Percentiles rank a stretch among this genome's conserved stretches.
Evolutionary conservation across 1,140 invertebrate species (phyloP).

Genomic region (Drosophila suzukii): DNA sequence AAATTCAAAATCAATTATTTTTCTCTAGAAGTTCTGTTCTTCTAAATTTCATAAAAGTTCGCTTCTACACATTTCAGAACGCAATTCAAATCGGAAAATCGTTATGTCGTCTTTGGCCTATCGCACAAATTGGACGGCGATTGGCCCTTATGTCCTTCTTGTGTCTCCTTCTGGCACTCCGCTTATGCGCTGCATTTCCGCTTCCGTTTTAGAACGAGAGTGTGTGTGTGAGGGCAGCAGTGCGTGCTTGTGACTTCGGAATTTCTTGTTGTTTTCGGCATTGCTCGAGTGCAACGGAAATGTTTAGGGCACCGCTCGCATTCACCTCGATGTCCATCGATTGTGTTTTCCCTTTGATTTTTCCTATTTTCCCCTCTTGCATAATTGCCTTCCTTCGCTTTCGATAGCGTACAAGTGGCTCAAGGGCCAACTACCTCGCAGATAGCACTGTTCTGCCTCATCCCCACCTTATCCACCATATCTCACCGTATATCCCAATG

Average conservation of each 20-base stretch:
- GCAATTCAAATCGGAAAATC: conserved; percentile 56
- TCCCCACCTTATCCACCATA: too few relatives aligned
- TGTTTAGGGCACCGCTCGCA: conserved; percentile 52
- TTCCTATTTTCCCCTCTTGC: neutral
- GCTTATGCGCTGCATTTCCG: conserved; percentile 42
- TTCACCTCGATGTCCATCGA: conserved; percentile 38
- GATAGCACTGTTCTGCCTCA: neutral
- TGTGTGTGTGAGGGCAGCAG: conserved; percentile 3
- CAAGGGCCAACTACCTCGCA: conserved; percentile 20
- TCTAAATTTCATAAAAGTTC: too few relatives aligned
- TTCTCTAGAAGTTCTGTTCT: too few relatives aligned
- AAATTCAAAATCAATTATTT: neutral
- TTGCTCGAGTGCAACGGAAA: conserved; percentile 45
- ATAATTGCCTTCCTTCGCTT: conserved; percentile 39
- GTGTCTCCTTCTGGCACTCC: conserved; percentile 28
- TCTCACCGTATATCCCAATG: neutral
- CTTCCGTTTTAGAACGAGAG: conserved; percentile 21
- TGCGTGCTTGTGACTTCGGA: conserved; percentile 10
- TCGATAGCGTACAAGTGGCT: conserved; percentile 5
- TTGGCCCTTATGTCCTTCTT: conserved; percentile 12
- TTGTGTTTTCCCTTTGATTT: conserved; percentile 30
- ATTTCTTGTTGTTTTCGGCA: conserved; percentile 40
- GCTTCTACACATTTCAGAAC: neutral
- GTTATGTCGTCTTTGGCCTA: conserved; percentile 41
- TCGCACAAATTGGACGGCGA: conserved; percentile 21